Evolutionary conservation across 2,113 vertebrate genomes (phyloP).

Genomic region (Mionectes macconnelli): DNA sequence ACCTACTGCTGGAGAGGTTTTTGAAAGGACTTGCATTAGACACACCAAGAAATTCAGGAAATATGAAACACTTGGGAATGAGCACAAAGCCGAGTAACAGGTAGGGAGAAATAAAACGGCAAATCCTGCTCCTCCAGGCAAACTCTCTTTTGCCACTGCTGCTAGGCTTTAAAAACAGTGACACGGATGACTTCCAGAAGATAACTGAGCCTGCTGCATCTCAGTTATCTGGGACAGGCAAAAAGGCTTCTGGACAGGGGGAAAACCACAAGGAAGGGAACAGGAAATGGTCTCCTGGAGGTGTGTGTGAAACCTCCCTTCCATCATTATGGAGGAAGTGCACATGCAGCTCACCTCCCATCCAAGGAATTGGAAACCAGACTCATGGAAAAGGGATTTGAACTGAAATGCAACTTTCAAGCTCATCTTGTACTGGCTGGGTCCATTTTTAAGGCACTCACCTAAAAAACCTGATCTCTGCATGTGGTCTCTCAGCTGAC

Average conservation of each 20-base stretch:
- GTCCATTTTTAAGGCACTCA: background rate
- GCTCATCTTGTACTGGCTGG: background rate
- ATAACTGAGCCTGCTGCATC: background rate
- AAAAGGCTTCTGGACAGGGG: background rate
- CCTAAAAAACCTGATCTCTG: background rate
- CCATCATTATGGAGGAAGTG: background rate
- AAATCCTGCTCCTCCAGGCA: background rate
- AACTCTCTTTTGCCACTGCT: background rate
- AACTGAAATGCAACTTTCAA: background rate
- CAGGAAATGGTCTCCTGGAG: background rate
- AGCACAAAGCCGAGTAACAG: background rate
- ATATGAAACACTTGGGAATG: background rate
- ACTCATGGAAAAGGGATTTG: background rate
- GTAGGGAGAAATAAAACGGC: background rate
- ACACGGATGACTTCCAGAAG: background rate
- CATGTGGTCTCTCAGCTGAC: background rate
- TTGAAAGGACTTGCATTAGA: background rate
- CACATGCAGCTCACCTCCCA: background rate
- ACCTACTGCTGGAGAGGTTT: background rate
- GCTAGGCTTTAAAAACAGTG: background rate
- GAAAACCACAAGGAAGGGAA: background rate
- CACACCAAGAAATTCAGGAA: background rate
- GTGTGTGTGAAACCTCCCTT: background rate
- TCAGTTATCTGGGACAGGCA: background rate
- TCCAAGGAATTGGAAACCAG: background rate